Percentiles rank a stretch among this genome's conserved stretches.
phyloP scores from a whole-genome alignment of 2,797 vertebrate genomes.

The Oophaga sylvatica region DNA sequence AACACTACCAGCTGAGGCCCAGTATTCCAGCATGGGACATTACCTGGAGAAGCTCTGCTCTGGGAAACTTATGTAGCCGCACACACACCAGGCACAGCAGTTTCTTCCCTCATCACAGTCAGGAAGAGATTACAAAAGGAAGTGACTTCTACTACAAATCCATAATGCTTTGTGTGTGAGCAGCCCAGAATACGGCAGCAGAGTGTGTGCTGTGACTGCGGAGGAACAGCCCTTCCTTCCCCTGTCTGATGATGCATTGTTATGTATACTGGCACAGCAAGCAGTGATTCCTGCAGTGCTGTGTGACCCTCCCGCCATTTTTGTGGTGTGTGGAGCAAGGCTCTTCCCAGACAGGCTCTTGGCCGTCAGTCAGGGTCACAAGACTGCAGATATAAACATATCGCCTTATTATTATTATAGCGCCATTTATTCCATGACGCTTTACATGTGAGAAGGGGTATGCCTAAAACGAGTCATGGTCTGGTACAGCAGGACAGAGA shows the following conservation, averaged over 20 bases:
- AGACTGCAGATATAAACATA: too few species aligned
- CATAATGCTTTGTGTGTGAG: constrained; percentile 17
- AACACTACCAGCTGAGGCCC: neutral
- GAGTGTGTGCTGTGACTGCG: neutral
- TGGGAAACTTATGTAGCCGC: neutral
- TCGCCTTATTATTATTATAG: too few species aligned
- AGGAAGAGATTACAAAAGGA: constrained; percentile 47
- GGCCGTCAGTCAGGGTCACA: neutral
- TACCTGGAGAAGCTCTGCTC: neutral
- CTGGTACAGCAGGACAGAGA: too few species aligned
- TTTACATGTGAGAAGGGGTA: too few species aligned
- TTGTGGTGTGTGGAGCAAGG: neutral
- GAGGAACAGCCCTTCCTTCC: neutral
- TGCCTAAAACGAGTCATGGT: too few species aligned
- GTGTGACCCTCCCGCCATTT: neutral
- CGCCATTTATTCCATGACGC: too few species aligned
- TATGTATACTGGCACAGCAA: neutral
- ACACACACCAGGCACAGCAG: neutral
- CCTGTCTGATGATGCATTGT: neutral
- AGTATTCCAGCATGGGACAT: too few species aligned
- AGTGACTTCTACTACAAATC: constrained; percentile 40
- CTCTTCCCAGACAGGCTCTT: neutral
- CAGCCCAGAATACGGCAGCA: neutral
- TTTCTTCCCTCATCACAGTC: constrained; percentile 7
- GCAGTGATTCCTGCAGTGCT: neutral